These are phyloP conservation scores for Neoseiulus cucumeris DNA, from an alignment of 1,140 invertebrate species.

Conservation along the genomic window DNA sequence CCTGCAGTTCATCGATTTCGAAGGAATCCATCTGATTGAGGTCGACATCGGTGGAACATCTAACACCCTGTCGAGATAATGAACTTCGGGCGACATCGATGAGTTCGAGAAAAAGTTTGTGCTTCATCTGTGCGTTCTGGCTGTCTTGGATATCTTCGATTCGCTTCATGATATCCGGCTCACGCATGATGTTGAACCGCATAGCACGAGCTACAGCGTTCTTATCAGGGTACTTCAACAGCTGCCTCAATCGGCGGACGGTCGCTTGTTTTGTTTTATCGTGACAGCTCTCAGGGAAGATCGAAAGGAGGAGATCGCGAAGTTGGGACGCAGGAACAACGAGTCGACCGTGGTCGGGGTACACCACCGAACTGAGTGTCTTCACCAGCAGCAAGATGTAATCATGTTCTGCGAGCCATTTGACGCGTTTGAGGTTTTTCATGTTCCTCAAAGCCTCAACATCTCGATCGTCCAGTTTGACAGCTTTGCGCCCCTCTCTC, in stretches of 20 bases:
- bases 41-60: constrained; percentile 14
- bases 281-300: constrained; percentile 29
- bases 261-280: constrained; percentile 50
- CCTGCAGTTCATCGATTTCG: constrained; percentile 14
- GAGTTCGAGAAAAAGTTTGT: background rate
- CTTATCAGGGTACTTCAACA: constrained; percentile 36
- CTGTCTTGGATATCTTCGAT: background rate
- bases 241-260: constrained; percentile 39
- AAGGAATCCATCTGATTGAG: constrained; percentile 15
- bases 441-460: constrained; percentile 40
- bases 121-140: background rate
- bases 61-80: constrained; percentile 16
- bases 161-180: background rate
- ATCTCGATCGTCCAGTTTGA: constrained; percentile 43
- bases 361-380: constrained; percentile 41
- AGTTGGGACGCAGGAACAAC: constrained; percentile 30
- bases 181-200: constrained; percentile 6
- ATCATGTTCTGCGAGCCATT: constrained; percentile 26
- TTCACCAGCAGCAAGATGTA: constrained; percentile 39
- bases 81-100: background rate
- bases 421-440: constrained; percentile 34
- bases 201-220: constrained; percentile 9
- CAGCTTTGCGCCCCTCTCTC: constrained; percentile 20
- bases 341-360: constrained; percentile 33
- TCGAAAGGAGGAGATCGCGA: constrained; percentile 40